Evolutionary conservation across 2,113 vertebrate species (phyloP), one percentile per base, ranked within the genome.

Genomic region (Phyllopteryx taeniolatus): DNA sequence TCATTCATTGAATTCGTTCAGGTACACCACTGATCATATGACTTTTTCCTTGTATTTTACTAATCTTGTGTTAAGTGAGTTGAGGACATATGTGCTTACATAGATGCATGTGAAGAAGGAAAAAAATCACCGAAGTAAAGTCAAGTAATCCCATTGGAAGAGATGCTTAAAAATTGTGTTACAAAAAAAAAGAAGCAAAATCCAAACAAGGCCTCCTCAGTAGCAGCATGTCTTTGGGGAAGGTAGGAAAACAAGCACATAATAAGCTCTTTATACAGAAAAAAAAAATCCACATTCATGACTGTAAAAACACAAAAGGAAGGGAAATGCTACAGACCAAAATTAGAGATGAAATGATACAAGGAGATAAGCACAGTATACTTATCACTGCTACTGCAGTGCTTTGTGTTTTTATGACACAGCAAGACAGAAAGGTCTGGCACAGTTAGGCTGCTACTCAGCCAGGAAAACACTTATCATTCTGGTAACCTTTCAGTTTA

Each of bases 351-450:
- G 61, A 72, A 79, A 76, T 71, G 27, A 75, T 72, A 69, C 31
- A 73, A 54, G 39, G 3, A 76, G 13, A 65, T 61, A 51, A 33
- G 67, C 20, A 74, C 6, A 13, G 27, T 67, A 61, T 54, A 11
- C 73, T 81, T 15, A 42, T 4, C 20, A n/a, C 0, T 51, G 11
- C 27, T 73, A 31, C 17, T 53, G 63, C 65, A 77, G 49, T 68
- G 64, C 42, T 68, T 43, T 71, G 39, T 67, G 54, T 27, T 77
- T 79, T 72, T 33, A 60, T 53, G 11, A 73, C 43, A 75, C 70
- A 27, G 46, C 2, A 8, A 82, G 20, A 56, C 59, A 80, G 63
- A 75, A 79, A 85, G 76, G 85, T 83, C 81, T 46, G 35, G 63
- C 17, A 57, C 15, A 70, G 54, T 63, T 53, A 77, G 44, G 44